Conservation (phyloP, 2,113 vertebrate species). For the Todiramphus chloris region DNA sequence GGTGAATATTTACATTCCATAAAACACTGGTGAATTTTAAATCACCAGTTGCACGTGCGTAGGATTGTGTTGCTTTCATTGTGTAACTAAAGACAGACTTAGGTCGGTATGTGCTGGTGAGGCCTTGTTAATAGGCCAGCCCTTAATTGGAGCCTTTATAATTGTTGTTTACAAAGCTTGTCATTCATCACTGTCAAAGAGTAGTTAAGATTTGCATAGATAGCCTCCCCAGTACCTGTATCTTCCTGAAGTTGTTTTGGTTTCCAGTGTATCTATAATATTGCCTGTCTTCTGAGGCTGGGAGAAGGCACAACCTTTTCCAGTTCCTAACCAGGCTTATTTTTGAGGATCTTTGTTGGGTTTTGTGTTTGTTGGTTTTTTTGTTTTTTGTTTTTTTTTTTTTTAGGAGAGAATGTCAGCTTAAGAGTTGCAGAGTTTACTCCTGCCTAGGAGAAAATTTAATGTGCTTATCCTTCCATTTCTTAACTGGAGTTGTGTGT, state of each 20-base stretch:
- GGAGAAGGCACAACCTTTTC: not conserved
- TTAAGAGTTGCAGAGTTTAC: not conserved
- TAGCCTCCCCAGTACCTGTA: not conserved
- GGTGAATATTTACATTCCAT: not conserved
- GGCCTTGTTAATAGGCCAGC: not conserved
- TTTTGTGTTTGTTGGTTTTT: no score
- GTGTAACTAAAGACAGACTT: not conserved
- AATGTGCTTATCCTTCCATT: not conserved
- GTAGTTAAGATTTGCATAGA: not conserved
- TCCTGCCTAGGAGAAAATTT: not conserved
- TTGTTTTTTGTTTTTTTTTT: no score
- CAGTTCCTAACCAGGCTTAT: not conserved
- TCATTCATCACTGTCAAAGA: not conserved
- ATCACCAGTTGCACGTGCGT: not conserved
- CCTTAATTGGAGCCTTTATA: slow-evolving; percentile 12
- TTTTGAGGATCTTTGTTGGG: not conserved
- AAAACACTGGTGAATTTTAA: not conserved
- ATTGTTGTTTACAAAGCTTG: slow-evolving; percentile 36
- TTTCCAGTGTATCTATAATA: not conserved
- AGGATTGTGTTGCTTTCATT: not conserved
- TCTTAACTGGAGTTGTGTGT: not conserved
- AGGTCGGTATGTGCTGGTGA: not conserved
- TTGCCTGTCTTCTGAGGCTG: not conserved
- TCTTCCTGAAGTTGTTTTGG: not conserved
- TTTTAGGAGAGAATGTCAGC: not conserved